phyloP scores from a whole-genome alignment of 2,888 invertebrate species.

The Drosophila rellima region DNA sequence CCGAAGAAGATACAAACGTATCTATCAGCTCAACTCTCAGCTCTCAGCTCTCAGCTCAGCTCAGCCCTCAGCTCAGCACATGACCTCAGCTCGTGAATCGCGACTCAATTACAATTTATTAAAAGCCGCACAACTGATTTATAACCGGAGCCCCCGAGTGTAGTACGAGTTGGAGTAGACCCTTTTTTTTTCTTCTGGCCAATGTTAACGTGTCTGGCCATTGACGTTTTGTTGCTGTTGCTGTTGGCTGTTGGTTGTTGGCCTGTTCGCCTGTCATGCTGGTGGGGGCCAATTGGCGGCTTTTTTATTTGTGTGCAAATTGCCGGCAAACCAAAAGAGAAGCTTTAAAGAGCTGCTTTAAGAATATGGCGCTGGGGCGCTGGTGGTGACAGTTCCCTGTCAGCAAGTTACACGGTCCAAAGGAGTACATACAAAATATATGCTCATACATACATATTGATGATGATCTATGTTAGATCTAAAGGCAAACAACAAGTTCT shows the following conservation, averaged over 20 bases:
- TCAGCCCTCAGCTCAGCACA: slow-evolving; percentile 16
- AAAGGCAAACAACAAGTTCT: too few relatives aligned
- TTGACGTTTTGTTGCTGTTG: slow-evolving; percentile 65
- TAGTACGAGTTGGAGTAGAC: slow-evolving; percentile 6
- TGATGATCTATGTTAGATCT: slow-evolving; percentile 22
- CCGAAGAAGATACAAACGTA: slow-evolving; percentile 54
- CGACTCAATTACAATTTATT: slow-evolving; percentile 83
- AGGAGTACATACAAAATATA: not conserved
- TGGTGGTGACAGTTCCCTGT: slow-evolving; percentile 82
- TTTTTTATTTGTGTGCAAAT: slow-evolving; percentile 67
- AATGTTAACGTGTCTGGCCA: slow-evolving; percentile 65
- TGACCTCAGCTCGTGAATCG: slow-evolving; percentile 67
- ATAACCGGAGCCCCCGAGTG: slow-evolving; percentile 55
- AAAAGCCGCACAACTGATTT: slow-evolving; percentile 80
- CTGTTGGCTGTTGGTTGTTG: slow-evolving; percentile 52
- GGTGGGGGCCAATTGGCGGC: slow-evolving; percentile 74
- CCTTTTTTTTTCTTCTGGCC: slow-evolving; percentile 32
- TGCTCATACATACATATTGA: not conserved
- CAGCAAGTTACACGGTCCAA: slow-evolving; percentile 68
- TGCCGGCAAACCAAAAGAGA: slow-evolving; percentile 45
- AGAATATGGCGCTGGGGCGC: slow-evolving; percentile 58
- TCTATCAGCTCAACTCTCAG: slow-evolving; percentile 59
- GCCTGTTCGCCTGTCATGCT: slow-evolving; percentile 49
- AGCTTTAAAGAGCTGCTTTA: slow-evolving; percentile 35
- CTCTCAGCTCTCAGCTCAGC: not conserved